Conservation (phyloP, 1,140 invertebrate genomes). For the Atopsyche davidsoni region DNA sequence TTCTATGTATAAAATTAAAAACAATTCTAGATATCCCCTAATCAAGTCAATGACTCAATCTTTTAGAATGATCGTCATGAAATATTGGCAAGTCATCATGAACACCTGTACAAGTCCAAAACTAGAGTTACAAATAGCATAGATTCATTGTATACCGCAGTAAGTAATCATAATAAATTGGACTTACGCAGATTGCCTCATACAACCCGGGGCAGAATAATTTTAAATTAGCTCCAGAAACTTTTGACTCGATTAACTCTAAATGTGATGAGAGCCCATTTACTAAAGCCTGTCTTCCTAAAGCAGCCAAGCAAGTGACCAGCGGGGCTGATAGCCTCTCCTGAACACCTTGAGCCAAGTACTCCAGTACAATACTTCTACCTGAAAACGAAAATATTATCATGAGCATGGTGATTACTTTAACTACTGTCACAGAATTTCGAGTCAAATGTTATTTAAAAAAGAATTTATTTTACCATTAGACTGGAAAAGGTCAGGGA, state of each 20-base stretch:
- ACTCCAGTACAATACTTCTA: constrained; percentile 43
- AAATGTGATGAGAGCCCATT: constrained; percentile 38
- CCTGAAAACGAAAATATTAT: constrained; percentile 34
- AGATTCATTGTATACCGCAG: not conserved
- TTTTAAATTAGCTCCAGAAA: constrained; percentile 31
- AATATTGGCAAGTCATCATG: not conserved
- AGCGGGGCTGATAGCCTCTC: constrained; percentile 42
- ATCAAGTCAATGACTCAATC: too few species aligned
- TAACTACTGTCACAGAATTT: not conserved
- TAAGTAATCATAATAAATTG: not conserved
- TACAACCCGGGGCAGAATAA: constrained; percentile 33
- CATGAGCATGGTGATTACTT: not conserved
- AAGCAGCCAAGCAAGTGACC: constrained; percentile 42
- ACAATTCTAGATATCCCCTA: too few species aligned
- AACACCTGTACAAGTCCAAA: not conserved
- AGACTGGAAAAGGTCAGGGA: too few species aligned
- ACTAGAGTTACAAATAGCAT: not conserved
- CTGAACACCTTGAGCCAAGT: constrained; percentile 41
- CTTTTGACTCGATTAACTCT: constrained; percentile 37
- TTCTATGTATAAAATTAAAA: too few species aligned
- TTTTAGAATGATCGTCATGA: not conserved
- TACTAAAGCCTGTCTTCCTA: constrained; percentile 38
- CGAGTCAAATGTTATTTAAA: not conserved
- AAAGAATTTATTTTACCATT: not conserved
- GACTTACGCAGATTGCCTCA: constrained; percentile 39